Evolutionary conservation across 92 coral and sea anemone species (phyloP), one percentile per base, ranked within the genome.

Genomic region (Ricordea florida): DNA sequence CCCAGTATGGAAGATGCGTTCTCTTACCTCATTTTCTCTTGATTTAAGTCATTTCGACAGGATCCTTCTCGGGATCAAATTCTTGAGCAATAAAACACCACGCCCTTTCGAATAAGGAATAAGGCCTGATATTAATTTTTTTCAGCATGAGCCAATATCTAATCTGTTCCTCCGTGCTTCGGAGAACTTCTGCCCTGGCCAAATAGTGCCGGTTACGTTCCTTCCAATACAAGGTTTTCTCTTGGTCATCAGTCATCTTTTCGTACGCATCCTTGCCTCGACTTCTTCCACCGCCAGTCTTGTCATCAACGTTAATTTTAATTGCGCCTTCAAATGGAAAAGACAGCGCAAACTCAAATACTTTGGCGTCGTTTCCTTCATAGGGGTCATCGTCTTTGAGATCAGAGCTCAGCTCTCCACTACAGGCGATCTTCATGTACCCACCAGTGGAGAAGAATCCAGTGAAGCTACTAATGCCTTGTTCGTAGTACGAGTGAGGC

Each of bases 321-420:
- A 44, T 2, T 3, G 27, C 2, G 26, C n/a, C 40, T 3, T 0
- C 44, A 35, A 15, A 38, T 5, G 74, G 64, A 2, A 9, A 45
- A 33, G 74, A 63, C 74, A 76, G 52, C 9, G 75, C 75, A 64
- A 76, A 76, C 65, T 76, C 83, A 20, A 76, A 31, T 23, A 76
- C 56, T 44, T 35, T 16, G 14, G 40, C 60, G n/a, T n/a, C n/a
- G 18, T 61, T 45, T 8, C 9, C 29, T n/a, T 37, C 49, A 60
- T 35, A 17, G 67, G 67, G 67, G 45, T 60, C 45, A 0, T 34
- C 45, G 1, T 16, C 43, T 11, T 30, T 34, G 1, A 20, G 59
- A 26, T 3, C 40, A 18, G 57, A 42, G 13, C 51, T 21, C 14
- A 23, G 62, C 38, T 47, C 51, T 48, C 57, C 57, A 27, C 64